These are phyloP conservation scores for Leptodirus hochenwartii DNA, from an alignment of 2,888 invertebrate species.

Conservation along the genomic window DNA sequence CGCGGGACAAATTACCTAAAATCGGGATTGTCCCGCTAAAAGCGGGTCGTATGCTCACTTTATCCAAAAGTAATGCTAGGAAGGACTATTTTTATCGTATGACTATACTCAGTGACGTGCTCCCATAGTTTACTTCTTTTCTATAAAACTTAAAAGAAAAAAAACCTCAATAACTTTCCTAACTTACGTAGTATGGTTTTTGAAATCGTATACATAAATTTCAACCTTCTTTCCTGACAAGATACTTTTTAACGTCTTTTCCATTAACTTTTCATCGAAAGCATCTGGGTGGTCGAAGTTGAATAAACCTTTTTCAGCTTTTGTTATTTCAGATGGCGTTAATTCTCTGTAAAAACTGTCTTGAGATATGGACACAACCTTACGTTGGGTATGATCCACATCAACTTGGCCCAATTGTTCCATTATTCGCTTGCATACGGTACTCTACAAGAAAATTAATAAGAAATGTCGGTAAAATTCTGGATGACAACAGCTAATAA, in stretches of 20 bases:
- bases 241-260: slow-evolving; percentile 63
- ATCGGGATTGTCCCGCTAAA: too few relatives aligned
- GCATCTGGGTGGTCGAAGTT: slow-evolving; percentile 99
- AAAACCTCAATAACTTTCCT: slow-evolving; percentile 2
- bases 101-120: too few relatives aligned
- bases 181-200: slow-evolving; percentile 68
- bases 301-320: slow-evolving; percentile 77
- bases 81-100: too few relatives aligned
- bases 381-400: slow-evolving; percentile 70
- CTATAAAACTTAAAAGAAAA: slow-evolving; percentile 1
- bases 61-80: too few relatives aligned
- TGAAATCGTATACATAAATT: slow-evolving; percentile 88
- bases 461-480: slow-evolving; percentile 1
- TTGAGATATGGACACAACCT: slow-evolving; percentile 88
- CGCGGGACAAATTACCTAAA: too few relatives aligned
- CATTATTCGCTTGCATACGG: slow-evolving; percentile 95
- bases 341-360: slow-evolving; percentile 93
- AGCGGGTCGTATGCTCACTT: too few relatives aligned
- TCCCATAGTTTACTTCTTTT: too few relatives aligned
- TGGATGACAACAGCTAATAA: too few relatives aligned
- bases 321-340: slow-evolving; percentile 55
- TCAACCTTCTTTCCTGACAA: slow-evolving; percentile 72
- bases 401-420: slow-evolving; percentile 87
- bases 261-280: slow-evolving; percentile 77
- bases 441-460: slow-evolving; percentile 50